Evolutionary conservation across 1,140 invertebrate species (phyloP), one percentile per base, ranked within the genome.

Genomic region (Colletes gigas): DNA sequence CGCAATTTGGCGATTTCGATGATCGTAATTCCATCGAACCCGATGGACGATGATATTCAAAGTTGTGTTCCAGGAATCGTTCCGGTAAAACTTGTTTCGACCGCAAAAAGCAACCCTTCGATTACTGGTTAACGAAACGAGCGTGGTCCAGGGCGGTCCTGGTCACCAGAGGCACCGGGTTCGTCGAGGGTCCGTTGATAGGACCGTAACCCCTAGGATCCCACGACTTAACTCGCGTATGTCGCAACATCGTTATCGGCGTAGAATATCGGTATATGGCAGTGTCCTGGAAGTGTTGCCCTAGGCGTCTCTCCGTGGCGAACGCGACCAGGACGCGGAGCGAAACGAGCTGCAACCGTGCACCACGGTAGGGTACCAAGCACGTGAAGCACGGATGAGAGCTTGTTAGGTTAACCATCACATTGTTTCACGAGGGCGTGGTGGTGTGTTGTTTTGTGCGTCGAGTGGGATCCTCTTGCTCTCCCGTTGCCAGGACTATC

Each of bases 371-470:
- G 85, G 78, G 66, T 88, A 73, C 44, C 83, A 39, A 54, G 19
- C 74, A 80, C 63, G 81, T 69, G 47, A 41, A 65, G 69, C 70
- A 79, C 78, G 78, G 82, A 88, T 84, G 85, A 88, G 84, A 85
- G 86, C 88, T 89, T 89, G 87, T 89, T 89, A 89, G 78, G 84
- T 85, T 88, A 89, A 89, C 84, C 88, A 89, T 89, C 83, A 89
- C 85, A 89, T 89, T 89, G 88, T 89, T 89, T 88, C 78, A 71
- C 81, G 77, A 85, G 83, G 88, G 86, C 86, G 84, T 88, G 85
- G 82, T 81, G 84, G 41, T 39, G 78, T 63, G 86, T 81, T 78
- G 69, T 78, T 77, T 30, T 30, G 30, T 52, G 75, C 74, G 60
- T 74, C 69, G 78, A 78, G 68, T 83, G 78, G 62, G 69, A 74